Base-by-base conservation (phyloP, 2,888 invertebrate genomes). In the Ennomos erosarius region DNA sequence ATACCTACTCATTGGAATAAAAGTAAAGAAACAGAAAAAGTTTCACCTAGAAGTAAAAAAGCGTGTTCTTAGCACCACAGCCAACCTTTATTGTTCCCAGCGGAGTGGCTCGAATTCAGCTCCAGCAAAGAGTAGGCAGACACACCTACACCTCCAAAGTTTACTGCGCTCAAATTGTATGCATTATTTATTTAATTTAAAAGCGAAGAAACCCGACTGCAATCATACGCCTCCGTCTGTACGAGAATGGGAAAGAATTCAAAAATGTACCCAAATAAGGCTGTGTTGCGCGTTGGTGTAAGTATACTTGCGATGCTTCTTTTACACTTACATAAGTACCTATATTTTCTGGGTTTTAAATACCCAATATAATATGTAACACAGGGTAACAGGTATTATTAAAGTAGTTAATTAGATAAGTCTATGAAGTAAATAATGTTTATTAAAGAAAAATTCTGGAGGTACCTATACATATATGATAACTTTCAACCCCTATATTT, bases 101-200 rank as follows among this genome's bases (percentile, higher is more conserved):
- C 67, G 87, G 83, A 76, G 80, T 69, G 75, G 79, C 83, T 83
- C 83, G 84, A 86, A 85, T 87, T 85, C 86, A 77, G 78, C 81
- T 63, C 59, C 53, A 58, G 80, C 83, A 83, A 79, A 79, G 79
- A 79, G 82, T 82, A 78, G 71, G 68, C 68, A 71, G 51, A 82
- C 78, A 79, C 79, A 84, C 84, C 81, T 84, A 81, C 85, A 85
- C 84, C 87, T 86, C 77, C 81, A 81, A 82, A 87, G 82, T 90
- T 90, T 90, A 90, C 87, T 88, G 88, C 87, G 84, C 89, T 86
- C 88, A 90, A 90, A 90, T 90, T 90, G 88, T 90, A 75, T 90
- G 90, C 84, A 90, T 90, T 89, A 90, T 90, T 90, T 90, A 90
- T 90, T 90, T 90, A 90, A 90, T 90, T 90, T 90, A 90, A 89